Percentiles rank a stretch among this genome's conserved stretches.
These are phyloP conservation scores for Torymus texanus DNA, from an alignment of 2,888 invertebrate species.

Conservation along the genomic window DNA sequence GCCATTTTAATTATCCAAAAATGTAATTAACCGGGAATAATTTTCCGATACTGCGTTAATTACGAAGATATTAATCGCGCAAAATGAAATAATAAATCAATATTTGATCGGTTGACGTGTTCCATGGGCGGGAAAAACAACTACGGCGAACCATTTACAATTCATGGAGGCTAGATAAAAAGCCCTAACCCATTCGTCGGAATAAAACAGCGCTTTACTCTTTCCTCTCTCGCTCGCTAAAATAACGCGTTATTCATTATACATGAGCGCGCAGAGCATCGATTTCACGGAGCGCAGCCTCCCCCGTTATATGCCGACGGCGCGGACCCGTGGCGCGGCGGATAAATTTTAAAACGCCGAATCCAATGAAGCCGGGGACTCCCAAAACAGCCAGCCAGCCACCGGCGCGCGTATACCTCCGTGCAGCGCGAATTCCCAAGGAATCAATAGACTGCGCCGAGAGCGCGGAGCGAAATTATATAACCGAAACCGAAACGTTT, in stretches of 20 bases:
- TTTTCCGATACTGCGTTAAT: too few relatives aligned
- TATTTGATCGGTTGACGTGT: too few relatives aligned
- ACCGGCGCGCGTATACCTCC: too few relatives aligned
- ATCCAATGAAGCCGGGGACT: conserved; percentile 40
- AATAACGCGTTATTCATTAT: conserved; percentile 19
- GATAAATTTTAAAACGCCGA: conserved; percentile 40
- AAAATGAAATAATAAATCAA: too few relatives aligned
- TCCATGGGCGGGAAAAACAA: too few relatives aligned
- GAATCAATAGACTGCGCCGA: conserved; percentile 31
- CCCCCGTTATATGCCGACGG: not conserved
- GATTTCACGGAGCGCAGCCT: conserved; percentile 16
- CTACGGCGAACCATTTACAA: too few relatives aligned
- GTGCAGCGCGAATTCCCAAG: conserved; percentile 30
- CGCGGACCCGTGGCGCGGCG: not conserved
- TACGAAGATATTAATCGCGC: too few relatives aligned
- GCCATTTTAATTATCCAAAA: too few relatives aligned
- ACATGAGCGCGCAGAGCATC: conserved; percentile 23
- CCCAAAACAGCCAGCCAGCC: conserved; percentile 31
- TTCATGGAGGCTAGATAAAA: too few relatives aligned
- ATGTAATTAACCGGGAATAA: too few relatives aligned
- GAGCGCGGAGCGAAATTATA: conserved; percentile 29
- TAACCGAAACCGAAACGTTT: conserved; percentile 31
- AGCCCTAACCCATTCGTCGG: not conserved
- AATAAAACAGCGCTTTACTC: not conserved
- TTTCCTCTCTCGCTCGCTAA: conserved; percentile 1